phyloP scores from a whole-genome alignment of 2,797 vertebrate genomes.

The Onychomys arenicola region DNA sequence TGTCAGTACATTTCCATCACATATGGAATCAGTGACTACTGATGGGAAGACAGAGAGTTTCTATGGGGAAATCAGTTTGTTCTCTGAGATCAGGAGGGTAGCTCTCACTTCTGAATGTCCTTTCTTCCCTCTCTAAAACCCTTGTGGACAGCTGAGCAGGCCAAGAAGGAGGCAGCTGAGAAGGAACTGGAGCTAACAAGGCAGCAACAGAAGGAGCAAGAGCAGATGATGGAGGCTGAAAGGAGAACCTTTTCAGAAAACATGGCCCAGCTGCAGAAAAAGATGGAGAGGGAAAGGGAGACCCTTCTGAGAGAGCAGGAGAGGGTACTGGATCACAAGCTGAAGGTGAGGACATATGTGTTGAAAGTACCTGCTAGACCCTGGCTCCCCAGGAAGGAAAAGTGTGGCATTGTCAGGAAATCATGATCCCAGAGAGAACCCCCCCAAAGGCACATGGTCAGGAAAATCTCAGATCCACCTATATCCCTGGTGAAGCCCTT shows the following conservation, averaged over 20 bases:
- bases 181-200: neutral
- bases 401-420: neutral
- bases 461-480: neutral
- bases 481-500: neutral
- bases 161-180: neutral
- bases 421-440: neutral
- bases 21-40: neutral
- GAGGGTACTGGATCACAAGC: neutral
- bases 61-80: neutral
- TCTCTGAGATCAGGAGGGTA: neutral
- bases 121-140: neutral
- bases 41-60: neutral
- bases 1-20: neutral
- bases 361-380: neutral
- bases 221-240: neutral
- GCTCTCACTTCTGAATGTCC: neutral
- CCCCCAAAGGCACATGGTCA: neutral
- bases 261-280: neutral
- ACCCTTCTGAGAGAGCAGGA: neutral
- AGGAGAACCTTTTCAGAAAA: neutral
- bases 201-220: neutral
- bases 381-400: neutral
- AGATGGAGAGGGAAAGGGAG: neutral
- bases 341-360: neutral
- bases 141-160: neutral